phyloP scores from a whole-genome alignment of 2,888 invertebrate genomes.

The Tipula lateralis region DNA sequence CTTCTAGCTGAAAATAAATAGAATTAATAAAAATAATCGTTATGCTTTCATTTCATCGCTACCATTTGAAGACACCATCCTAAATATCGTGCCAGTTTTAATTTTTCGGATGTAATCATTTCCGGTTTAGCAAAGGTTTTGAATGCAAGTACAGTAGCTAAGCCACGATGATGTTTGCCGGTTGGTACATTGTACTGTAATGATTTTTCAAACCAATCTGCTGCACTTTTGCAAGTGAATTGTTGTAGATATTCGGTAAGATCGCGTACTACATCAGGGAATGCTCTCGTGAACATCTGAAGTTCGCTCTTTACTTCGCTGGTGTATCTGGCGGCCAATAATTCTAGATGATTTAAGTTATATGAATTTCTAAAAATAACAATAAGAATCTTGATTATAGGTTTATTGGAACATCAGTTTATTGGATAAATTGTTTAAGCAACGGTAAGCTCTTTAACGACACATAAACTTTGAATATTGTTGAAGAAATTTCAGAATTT shows the following conservation, averaged over 20 bases:
- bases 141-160: constrained; percentile 69
- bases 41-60: constrained; percentile 46
- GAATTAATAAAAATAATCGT: neutral
- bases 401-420: too few species aligned
- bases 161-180: constrained; percentile 80
- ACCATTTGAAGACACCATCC: constrained; percentile 97
- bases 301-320: constrained; percentile 75
- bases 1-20: constrained; percentile 64
- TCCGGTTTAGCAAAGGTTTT: constrained; percentile 64
- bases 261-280: constrained; percentile 81
- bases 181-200: constrained; percentile 88
- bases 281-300: constrained; percentile 80
- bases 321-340: constrained; percentile 56
- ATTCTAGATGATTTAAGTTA: constrained; percentile 45
- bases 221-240: constrained; percentile 71
- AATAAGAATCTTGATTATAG: too few species aligned
- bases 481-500: too few species aligned
- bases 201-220: constrained; percentile 76
- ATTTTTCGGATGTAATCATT: constrained; percentile 68
- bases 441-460: too few species aligned
- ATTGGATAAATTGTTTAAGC: too few species aligned
- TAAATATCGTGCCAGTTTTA: constrained; percentile 73
- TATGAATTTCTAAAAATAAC: constrained; percentile 42
- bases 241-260: constrained; percentile 71
- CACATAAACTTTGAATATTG: too few species aligned